These are phyloP conservation scores for Threskiornis aethiopicus DNA, from an alignment of 2,797 vertebrate species.

Conservation along the genomic window DNA sequence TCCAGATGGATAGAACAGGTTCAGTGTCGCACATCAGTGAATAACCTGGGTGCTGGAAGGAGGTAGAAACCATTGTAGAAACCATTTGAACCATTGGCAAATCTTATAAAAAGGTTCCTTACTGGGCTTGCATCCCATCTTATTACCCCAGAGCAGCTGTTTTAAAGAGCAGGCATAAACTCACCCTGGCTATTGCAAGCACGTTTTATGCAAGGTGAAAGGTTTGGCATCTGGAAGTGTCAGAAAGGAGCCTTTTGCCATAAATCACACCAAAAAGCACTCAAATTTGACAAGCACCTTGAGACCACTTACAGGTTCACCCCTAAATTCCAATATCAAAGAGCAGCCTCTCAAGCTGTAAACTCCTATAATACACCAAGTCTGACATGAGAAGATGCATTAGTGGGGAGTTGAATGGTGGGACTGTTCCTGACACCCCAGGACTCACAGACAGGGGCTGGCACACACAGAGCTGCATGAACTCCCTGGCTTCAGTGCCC, in stretches of 20 bases:
- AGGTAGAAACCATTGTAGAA: neutral
- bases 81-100: neutral
- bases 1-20: neutral
- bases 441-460: neutral
- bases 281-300: slow-evolving; percentile 71
- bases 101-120: neutral
- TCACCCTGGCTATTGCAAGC: neutral
- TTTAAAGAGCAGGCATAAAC: neutral
- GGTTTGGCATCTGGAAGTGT: slow-evolving; percentile 77
- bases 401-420: neutral
- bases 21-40: neutral
- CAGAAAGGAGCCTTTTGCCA: slow-evolving; percentile 72
- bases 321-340: slow-evolving; percentile 73
- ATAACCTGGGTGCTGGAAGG: neutral
- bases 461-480: neutral
- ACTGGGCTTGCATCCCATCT: neutral
- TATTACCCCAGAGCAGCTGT: neutral
- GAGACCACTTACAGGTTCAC: slow-evolving; percentile 67
- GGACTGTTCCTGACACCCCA: neutral
- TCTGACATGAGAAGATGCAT: neutral
- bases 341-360: slow-evolving; percentile 49
- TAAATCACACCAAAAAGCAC: slow-evolving; percentile 76
- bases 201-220: slow-evolving; percentile 55
- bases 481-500: neutral
- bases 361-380: slow-evolving; percentile 58